These are phyloP conservation scores for Mastomys natalensis DNA, from an alignment of 2,113 vertebrate species.

Conservation along the genomic window DNA sequence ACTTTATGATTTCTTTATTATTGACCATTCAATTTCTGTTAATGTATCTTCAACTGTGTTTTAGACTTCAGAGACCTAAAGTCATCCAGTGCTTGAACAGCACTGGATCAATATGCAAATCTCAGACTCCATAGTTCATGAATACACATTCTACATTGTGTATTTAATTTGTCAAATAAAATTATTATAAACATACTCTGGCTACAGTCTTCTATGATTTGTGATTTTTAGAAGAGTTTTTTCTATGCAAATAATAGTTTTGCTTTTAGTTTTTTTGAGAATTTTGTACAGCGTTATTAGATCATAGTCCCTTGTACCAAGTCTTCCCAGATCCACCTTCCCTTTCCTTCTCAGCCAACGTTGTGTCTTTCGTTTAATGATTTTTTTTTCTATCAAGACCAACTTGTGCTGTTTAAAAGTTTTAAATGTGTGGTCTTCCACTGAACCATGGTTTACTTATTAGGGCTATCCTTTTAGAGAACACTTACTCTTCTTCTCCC, in stretches of 20 bases:
- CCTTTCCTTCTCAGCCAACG: neutral
- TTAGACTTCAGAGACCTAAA: neutral
- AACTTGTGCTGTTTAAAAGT: neutral
- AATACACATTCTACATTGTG: neutral
- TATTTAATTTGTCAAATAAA: constrained; percentile 15
- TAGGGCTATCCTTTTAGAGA: neutral
- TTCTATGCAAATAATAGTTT: neutral
- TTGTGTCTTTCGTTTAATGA: neutral
- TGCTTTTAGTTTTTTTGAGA: neutral
- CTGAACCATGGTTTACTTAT: neutral
- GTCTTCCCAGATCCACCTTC: neutral
- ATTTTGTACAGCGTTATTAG: neutral
- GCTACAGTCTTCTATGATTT: neutral
- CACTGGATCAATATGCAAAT: neutral
- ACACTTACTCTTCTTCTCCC: neutral
- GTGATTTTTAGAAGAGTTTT: neutral
- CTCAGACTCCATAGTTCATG: neutral
- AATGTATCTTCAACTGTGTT: neutral
- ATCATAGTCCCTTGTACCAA: neutral
- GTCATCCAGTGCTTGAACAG: neutral
- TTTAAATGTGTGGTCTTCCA: neutral
- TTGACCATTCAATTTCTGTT: neutral
- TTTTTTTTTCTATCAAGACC: too few relatives aligned
- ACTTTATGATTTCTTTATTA: neutral
- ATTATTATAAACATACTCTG: neutral